Evolutionary conservation across 2,888 invertebrate genomes (phyloP), one percentile per base, ranked within the genome.

Genomic region (Hypomecis atomaria): DNA sequence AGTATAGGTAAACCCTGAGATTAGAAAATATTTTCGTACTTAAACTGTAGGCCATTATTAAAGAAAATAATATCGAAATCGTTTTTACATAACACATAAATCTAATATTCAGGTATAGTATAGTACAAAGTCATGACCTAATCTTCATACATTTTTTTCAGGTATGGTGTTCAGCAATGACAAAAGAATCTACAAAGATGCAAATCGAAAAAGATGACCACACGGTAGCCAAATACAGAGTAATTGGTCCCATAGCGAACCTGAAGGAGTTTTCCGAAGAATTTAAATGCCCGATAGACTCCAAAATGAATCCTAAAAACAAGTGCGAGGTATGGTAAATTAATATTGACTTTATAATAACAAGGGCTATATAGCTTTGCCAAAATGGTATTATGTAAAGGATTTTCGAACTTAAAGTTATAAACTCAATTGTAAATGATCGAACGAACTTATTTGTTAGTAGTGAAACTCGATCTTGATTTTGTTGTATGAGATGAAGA

Each of bases 181-280:
- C 97, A 2, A 95, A 97, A 75, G 98, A 98, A 88, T 96, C 97
- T 0, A 95, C 94, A 0, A 94, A 96, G 71, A 94, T 98, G 78
- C 96, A 98, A 86, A 96, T 99, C 73, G 96, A 98, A 80, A 98
- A 98, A 82, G 99, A 99, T 84, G 96, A 98, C 33, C 99, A 99
- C 84, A 96, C 97, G 10, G 97, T 98, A 0, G 96, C 98, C 0
- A 96, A 96, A 78, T 98, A 95, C 84, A 93, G 98, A 67, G 98
- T 98, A 0, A 96, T 96, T 67, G 98, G 98, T 0, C 96, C 98
- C 0, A 90, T 98, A 58, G 96, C 96, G n/a, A 98, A 98, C 84
- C 92, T 97, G 69, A 93, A 92, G 50, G 98, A 98, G 82, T 98
- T 98, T 82, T 94, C 97, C 10, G 89, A 95, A 48, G 96, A 96